Conservation (phyloP, 2,113 vertebrate species). For the Machaerirhynchus nigripectus region DNA sequence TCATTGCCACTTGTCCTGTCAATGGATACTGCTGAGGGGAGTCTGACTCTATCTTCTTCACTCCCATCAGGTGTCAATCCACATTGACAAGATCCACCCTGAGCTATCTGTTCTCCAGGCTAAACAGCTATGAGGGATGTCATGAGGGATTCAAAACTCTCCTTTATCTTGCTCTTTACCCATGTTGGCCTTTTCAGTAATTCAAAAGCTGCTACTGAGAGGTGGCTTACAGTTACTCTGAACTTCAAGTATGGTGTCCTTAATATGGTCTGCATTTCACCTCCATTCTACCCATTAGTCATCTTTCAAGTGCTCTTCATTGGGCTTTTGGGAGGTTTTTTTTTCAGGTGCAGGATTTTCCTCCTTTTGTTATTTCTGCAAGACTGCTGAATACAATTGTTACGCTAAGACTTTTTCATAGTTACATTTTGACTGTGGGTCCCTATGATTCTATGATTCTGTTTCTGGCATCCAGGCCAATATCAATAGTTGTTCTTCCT, state of each 20-base stretch:
- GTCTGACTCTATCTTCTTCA: not conserved
- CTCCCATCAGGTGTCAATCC: not conserved
- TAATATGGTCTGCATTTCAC: not conserved
- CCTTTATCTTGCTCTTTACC: not conserved
- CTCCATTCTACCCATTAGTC: not conserved
- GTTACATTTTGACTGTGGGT: not conserved
- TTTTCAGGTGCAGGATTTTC: not conserved
- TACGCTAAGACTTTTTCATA: not conserved
- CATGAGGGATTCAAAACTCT: not conserved
- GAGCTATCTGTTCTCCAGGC: not conserved
- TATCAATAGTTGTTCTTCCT: not conserved
- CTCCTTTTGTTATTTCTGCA: not conserved
- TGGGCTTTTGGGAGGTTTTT: rapidly evolving
- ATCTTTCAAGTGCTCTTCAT: not conserved
- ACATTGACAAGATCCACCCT: not conserved
- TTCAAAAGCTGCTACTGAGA: not conserved
- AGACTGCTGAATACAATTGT: not conserved
- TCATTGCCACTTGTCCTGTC: not conserved
- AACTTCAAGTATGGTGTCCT: not conserved
- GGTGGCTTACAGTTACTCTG: not conserved
- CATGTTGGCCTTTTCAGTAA: not conserved
- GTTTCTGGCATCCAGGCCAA: not conserved
- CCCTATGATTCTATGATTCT: not conserved
- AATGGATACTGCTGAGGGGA: not conserved
- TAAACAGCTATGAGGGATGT: not conserved